A percentile compares a stretch with the other conserved stretches of the same genome.
Evolutionary conservation across 2,888 invertebrate species (phyloP).

Genomic region (Mesorhabditis belari): DNA sequence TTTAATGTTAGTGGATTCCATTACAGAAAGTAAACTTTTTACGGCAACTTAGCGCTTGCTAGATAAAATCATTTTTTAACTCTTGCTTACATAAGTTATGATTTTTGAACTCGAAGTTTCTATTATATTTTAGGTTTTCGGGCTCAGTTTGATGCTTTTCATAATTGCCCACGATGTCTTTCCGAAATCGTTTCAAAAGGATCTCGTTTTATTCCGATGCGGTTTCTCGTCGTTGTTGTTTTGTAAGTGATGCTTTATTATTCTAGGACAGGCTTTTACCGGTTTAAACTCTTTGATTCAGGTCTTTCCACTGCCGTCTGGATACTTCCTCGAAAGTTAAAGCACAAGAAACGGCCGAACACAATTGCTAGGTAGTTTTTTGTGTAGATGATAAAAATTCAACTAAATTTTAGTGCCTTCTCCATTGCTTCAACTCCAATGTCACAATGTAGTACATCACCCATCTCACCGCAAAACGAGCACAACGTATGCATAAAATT

Average conservation of each 20-base stretch:
- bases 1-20: constrained; percentile 5
- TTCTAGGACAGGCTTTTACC: too few relatives aligned
- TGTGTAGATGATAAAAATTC: background rate
- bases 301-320: constrained; percentile 13
- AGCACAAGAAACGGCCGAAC: constrained; percentile 22
- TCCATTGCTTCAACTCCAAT: constrained; percentile 37
- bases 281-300: background rate
- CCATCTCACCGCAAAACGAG: background rate
- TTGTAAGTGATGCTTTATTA: too few relatives aligned
- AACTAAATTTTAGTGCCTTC: constrained; percentile 28
- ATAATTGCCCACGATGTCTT: background rate
- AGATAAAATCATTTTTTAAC: background rate
- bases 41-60: background rate
- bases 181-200: background rate
- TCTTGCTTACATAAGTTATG: too few relatives aligned
- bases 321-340: constrained; percentile 19
- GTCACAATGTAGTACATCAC: constrained; percentile 23
- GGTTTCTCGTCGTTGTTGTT: background rate
- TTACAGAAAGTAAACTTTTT: constrained; percentile 2
- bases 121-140: background rate
- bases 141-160: background rate
- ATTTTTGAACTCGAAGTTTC: too few relatives aligned
- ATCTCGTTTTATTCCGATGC: background rate
- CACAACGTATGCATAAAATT: background rate
- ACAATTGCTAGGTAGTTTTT: constrained; percentile 1